Evolutionary conservation across 2,113 vertebrate species (phyloP).

Genomic region (Gymnocephalus cernua): DNA sequence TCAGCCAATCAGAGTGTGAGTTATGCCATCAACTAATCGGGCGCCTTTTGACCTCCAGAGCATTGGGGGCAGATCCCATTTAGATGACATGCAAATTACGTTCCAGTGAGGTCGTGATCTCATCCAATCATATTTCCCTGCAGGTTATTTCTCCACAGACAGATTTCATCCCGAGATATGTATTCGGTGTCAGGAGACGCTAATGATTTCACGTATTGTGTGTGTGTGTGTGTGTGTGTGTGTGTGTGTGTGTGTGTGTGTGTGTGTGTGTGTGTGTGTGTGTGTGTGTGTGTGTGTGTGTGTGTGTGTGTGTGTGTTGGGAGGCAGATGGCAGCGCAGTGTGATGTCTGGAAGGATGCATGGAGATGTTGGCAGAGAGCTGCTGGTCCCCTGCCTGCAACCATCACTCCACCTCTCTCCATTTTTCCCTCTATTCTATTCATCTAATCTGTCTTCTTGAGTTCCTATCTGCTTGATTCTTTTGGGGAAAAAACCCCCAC

Average conservation of each 20-base stretch:
- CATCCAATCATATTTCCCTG: slow-evolving; percentile 77
- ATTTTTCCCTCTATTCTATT: slow-evolving; percentile 50
- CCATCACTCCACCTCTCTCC: slow-evolving; percentile 76
- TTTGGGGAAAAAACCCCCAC: slow-evolving; percentile 10
- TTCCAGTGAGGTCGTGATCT: slow-evolving; percentile 70
- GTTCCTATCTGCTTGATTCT: slow-evolving; percentile 51
- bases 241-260: slow-evolving; percentile 31
- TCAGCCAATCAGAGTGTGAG: slow-evolving; percentile 55
- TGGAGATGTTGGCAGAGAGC: slow-evolving; percentile 81
- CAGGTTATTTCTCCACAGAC: slow-evolving; percentile 79
- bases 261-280: slow-evolving; percentile 17
- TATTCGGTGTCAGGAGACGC: slow-evolving; percentile 78
- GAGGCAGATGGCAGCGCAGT: slow-evolving; percentile 82
- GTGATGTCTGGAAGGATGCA: slow-evolving; percentile 82
- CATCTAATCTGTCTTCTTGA: slow-evolving; percentile 63
- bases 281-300: slow-evolving; percentile 24
- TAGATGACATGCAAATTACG: slow-evolving; percentile 80
- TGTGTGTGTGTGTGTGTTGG: slow-evolving; percentile 24
- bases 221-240: slow-evolving; percentile 18
- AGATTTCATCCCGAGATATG: slow-evolving; percentile 78
- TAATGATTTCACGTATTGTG: slow-evolving; percentile 74
- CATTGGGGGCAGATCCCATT: slow-evolving; percentile 69
- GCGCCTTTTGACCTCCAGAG: slow-evolving; percentile 64
- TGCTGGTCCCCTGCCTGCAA: slow-evolving; percentile 80
- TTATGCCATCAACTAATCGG: slow-evolving; percentile 57